These are phyloP conservation scores for Steinernema khuongi DNA, from an alignment of 1,140 invertebrate species.

Conservation along the genomic window DNA sequence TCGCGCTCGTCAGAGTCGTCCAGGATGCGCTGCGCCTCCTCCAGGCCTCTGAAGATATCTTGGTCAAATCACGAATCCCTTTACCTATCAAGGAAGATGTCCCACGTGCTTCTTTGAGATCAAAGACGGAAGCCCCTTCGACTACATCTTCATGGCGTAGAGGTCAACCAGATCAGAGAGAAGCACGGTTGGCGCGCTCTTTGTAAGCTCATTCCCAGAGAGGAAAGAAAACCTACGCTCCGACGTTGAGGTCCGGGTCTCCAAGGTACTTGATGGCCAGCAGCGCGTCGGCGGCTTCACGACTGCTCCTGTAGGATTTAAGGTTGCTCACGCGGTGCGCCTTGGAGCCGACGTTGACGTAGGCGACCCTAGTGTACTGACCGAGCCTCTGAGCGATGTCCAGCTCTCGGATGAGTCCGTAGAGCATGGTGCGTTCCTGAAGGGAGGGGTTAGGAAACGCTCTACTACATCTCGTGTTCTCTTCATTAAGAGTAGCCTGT, in stretches of 20 bases:
- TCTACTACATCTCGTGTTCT: no score
- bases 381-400: background rate
- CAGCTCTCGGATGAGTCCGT: background rate
- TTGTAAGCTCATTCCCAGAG: no score
- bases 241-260: background rate
- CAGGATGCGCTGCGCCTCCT: background rate
- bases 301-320: background rate
- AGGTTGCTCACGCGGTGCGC: background rate
- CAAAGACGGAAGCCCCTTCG: no score
- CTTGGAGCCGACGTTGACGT: background rate
- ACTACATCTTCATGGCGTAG: no score
- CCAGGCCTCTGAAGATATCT: slow-evolving; percentile 3
- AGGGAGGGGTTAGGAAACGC: background rate
- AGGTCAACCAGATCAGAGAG: no score
- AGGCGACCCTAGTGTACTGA: background rate
- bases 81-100: no score
- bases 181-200: no score
- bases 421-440: background rate
- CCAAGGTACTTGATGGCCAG: background rate
- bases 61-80: no score
- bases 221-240: background rate
- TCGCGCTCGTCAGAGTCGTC: background rate
- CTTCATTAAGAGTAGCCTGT: no score
- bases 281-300: background rate
- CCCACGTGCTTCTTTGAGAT: no score